Evolutionary conservation across 2,797 vertebrate species (phyloP), one percentile per base, ranked within the genome.

Genomic region (Cheirogaleus major): DNA sequence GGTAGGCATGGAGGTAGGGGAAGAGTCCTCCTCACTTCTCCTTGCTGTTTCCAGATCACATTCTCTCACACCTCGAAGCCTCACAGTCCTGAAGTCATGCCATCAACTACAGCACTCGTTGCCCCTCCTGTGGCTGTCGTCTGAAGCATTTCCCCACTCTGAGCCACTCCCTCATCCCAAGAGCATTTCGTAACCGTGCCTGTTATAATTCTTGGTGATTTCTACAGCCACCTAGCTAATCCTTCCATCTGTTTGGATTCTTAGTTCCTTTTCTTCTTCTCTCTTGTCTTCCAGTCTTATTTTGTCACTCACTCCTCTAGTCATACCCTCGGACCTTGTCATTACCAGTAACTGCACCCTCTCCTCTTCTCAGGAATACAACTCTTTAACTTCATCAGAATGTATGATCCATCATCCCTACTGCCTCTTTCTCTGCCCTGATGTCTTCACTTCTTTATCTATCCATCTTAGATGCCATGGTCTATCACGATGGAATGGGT

Each of bases 81-180:
- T 81, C 30, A n/a, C 1, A 25, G 75, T n/a, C 48, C 9, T 38
- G 67, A 76, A 83, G 30, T 43, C 2, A 18, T 13, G 9, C 8
- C 4, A 6, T 32, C 45, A 32, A 22, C 22, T 17, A 4, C 13
- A 14, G 11, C 55, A 38, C 22, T 35, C 7, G 1, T 0, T 15
- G 45, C 18, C 30, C 18, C 22, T 83, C 52, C 10, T 7, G n/a
- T 35, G 78, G 43, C 69, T 1, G 4, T n/a, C 1, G 12, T 14
- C 38, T 12, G 18, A 12, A 67, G 45, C 14, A 4, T 15, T 76
- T 50, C 61, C 17, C n/a, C 18, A 14, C 15, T 18, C 65, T 1
- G 45, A 22, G 27, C 48, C 45, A 14, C n/a, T 38, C 35, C 9
- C 5, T 78, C 17, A 5, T 70, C 75, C 52, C 25, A 50, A 57